Percentiles rank a stretch among this genome's conserved stretches.
Conservation (phyloP, 1,140 invertebrate species). For the Drosophila asahinai region DNA sequence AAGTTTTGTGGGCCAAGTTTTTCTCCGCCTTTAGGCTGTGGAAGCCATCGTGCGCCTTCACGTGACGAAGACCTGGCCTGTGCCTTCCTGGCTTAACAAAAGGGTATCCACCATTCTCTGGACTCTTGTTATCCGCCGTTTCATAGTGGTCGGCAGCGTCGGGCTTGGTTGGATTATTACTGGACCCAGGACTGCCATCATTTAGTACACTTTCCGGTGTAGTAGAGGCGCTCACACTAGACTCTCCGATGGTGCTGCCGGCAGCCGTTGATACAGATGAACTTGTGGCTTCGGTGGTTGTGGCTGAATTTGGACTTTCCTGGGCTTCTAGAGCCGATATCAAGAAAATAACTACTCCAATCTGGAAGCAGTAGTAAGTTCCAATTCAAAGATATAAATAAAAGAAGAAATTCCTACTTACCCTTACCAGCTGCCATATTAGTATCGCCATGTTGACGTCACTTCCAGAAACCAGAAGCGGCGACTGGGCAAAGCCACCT, state of each 20-base stretch:
- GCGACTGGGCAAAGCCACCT: conserved; percentile 42
- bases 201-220: not conserved
- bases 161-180: not conserved
- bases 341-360: conserved; percentile 17
- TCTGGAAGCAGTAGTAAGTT: not conserved
- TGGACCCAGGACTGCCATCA: not conserved
- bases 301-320: not conserved
- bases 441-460: conserved; percentile 26
- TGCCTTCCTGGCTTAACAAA: conserved; percentile 14
- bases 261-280: not conserved
- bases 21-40: conserved; percentile 44
- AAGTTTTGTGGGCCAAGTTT: conserved; percentile 25
- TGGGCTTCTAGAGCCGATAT: conserved; percentile 6
- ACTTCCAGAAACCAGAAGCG: conserved; percentile 20
- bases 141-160: not conserved
- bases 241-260: not conserved
- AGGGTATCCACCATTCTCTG: conserved; percentile 32
- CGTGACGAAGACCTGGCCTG: conserved; percentile 13
- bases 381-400: not conserved
- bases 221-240: not conserved
- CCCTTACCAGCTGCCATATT: conserved; percentile 21
- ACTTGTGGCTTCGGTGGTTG: not conserved
- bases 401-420: conserved; percentile 2
- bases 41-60: conserved; percentile 62
- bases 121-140: not conserved